phyloP scores from a whole-genome alignment of 2,888 invertebrate species.

The Carpatolechia fugitivella region DNA sequence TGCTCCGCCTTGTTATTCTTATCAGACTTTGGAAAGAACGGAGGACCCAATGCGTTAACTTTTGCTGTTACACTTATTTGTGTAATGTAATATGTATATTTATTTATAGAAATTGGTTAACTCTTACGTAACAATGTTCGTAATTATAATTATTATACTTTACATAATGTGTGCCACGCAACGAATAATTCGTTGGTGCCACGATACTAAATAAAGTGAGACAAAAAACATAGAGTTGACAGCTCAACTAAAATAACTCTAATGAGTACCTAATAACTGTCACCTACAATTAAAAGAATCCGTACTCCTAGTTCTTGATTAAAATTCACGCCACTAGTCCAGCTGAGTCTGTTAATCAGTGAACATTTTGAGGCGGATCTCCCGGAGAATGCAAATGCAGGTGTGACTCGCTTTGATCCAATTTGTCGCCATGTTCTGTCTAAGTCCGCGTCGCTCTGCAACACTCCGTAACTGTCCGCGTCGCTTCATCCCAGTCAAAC shows the following conservation, averaged over 20 bases:
- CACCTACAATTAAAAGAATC: too few relatives aligned
- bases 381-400: constrained; percentile 7
- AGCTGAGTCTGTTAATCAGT: background rate
- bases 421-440: constrained; percentile 7
- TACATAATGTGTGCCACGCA: too few relatives aligned
- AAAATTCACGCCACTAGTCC: background rate
- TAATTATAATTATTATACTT: background rate
- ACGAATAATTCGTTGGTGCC: too few relatives aligned
- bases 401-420: constrained; percentile 8
- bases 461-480: background rate
- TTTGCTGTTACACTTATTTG: background rate
- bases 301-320: too few relatives aligned
- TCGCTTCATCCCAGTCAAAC: too few relatives aligned
- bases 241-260: too few relatives aligned
- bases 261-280: too few relatives aligned
- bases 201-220: too few relatives aligned
- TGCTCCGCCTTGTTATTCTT: constrained; percentile 10
- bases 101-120: too few relatives aligned
- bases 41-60: constrained; percentile 6
- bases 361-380: background rate
- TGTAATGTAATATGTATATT: background rate
- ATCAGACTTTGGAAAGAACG: constrained; percentile 5
- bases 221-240: too few relatives aligned
- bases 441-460: background rate
- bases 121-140: too few relatives aligned